phyloP scores from a whole-genome alignment of 2,113 vertebrate genomes.

The Cyprinodon brontotheroides region DNA sequence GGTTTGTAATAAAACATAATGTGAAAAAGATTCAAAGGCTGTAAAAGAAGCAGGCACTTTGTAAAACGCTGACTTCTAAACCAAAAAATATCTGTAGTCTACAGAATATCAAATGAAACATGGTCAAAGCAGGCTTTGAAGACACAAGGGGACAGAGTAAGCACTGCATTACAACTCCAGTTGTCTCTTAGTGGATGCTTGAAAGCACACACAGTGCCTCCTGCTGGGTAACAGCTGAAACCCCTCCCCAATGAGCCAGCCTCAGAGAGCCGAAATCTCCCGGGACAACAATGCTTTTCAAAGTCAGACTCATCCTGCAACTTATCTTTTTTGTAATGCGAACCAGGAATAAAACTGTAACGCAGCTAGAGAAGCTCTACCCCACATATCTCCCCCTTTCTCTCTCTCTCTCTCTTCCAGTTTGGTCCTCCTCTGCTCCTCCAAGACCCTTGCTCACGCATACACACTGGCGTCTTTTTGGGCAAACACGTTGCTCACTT shows the following conservation, averaged over 20 bases:
- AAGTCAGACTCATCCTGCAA: slow-evolving; percentile 6
- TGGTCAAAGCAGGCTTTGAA: slow-evolving; percentile 27
- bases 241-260: slow-evolving; percentile 51
- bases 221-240: slow-evolving; percentile 74
- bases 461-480: slow-evolving; percentile 32
- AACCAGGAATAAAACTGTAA: slow-evolving; percentile 16
- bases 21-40: not conserved
- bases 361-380: slow-evolving; percentile 7
- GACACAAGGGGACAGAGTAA: slow-evolving; percentile 51
- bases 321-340: slow-evolving; percentile 30
- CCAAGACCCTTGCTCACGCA: slow-evolving; percentile 18
- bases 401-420: slow-evolving; percentile 35
- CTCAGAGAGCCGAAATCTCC: slow-evolving; percentile 28
- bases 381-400: slow-evolving; percentile 33
- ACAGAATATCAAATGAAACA: slow-evolving; percentile 20
- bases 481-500: slow-evolving; percentile 57
- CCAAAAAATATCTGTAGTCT: slow-evolving; percentile 20
- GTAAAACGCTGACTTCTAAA: slow-evolving; percentile 6
- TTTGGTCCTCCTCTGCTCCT: slow-evolving; percentile 38
- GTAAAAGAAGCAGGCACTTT: not conserved
- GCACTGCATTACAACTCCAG: slow-evolving; percentile 44
- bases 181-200: slow-evolving; percentile 42
- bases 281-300: slow-evolving; percentile 38
- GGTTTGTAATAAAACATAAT: not conserved
- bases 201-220: slow-evolving; percentile 71